Evolutionary conservation across 30 jellyfish, hydroid and myxozoan genomes (phyloP), one percentile per base, ranked within the genome.

Genomic region (Phacellophora camtschatica): DNA sequence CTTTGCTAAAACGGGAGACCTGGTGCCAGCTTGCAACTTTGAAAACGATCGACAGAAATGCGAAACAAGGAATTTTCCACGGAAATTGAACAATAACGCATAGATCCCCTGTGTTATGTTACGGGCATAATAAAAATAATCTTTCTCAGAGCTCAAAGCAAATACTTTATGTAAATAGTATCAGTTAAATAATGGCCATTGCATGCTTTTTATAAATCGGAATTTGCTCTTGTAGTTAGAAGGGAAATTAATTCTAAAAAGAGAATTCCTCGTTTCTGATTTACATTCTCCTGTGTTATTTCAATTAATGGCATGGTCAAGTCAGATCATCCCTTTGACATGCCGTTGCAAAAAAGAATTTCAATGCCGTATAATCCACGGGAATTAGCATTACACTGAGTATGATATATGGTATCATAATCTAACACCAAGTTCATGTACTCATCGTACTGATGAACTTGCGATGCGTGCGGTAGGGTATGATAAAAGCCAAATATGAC

Each of bases 121-220:
- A 34, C 54, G 35, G 54, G 71, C 54, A 73, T 53, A 73, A 73
- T 73, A 73, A 73, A 73, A 73, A 73, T 73, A 24, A 73, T 73
- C 73, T 73, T 20, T 61, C 42, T 51, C 86, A 31, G 86, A 73
- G 56, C 86, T 56, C 43, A 30, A 73, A 19, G 73, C 75, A 73
- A 73, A 73, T 73, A 73, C 76, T 73, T 43, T 73, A 73, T 73
- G 86, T 73, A 73, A 73, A 73, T 74, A 73, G 86, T 53, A 73
- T 73, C 86, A 53, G 56, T 49, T 35, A 34, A 74, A 73, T 73
- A 73, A 73, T 49, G 86, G 73, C 22, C 35, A 32, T 42, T 74
- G 56, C 86, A 51, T 45, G 42, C 45, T 65, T 53, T 29, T 73
- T 73, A 74, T 73, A 22, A 28, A 20, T 33, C 12, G 86, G 86